Conservation (phyloP, 1,140 invertebrate genomes). For the Rhopalosiphum maidis region DNA sequence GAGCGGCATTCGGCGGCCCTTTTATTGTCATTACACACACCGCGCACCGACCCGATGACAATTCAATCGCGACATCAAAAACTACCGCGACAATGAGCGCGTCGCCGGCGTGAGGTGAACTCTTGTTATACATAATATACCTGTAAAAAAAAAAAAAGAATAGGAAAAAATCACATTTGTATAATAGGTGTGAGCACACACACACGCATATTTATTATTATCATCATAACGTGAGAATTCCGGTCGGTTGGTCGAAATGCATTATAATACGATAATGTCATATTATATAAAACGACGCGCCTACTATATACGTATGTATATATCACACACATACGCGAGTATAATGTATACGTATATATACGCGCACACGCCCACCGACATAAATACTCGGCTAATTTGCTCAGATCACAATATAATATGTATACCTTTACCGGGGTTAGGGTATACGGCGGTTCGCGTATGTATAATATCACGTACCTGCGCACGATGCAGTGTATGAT, state of each 20-base stretch:
- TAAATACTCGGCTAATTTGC: constrained; percentile 35
- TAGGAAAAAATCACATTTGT: constrained; percentile 13
- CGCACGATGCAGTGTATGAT: not conserved
- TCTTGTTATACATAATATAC: not conserved
- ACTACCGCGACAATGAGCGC: constrained; percentile 10
- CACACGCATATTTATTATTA: not conserved
- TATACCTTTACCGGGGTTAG: not conserved
- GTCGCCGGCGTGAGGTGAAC: not conserved
- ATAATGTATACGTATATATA: not conserved
- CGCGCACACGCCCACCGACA: constrained; percentile 23
- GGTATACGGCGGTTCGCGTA: not conserved
- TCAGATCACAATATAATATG: not conserved
- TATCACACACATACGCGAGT: not conserved
- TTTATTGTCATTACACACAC: not conserved
- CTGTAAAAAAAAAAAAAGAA: not conserved
- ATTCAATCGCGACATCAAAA: constrained; percentile 42
- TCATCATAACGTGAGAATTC: constrained; percentile 35
- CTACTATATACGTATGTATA: not conserved
- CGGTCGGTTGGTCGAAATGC: constrained; percentile 14
- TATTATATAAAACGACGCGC: not conserved
- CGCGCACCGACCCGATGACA: constrained; percentile 12
- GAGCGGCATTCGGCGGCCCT: constrained; percentile 8
- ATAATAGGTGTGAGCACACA: not conserved
- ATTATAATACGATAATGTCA: not conserved
- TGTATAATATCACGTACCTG: not conserved